Evolutionary conservation across 2,888 invertebrate genomes (phyloP), one percentile per base, ranked within the genome.

Genomic region (Steinernema hermaphroditum): DNA sequence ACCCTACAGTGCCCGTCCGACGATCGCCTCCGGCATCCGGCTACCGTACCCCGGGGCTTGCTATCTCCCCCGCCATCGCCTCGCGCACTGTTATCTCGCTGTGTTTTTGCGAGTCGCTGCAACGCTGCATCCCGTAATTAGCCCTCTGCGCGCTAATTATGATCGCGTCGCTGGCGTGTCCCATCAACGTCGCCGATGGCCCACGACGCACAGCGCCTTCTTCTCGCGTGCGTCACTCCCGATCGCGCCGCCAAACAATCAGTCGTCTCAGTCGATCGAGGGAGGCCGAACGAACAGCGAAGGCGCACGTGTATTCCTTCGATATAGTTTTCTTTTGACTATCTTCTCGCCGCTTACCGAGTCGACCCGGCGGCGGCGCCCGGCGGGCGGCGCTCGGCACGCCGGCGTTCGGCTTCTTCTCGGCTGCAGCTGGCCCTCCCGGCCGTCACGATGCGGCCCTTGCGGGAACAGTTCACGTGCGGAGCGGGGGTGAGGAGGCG

Each of bases 111-210:
- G 8, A 29, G 32, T 62, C 32, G 16, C 62, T 32, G 24, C 22
- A 54, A 54, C 37, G 37, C 12, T 12, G 37, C 37, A 29, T 8
- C 62, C 12, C 62, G 16, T 62, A 62, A 62, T 62, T 62, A 62
- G 62, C 62, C 62, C 62, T 62, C 27, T 62, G 62, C 62, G 62
- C 62, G 62, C 62, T 62, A 62, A 62, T 62, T 62, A 62, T 62
- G 32, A 62, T 62, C 62, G 62, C 62, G 62, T 54, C 54, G 54
- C 54, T 54, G 22, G 54, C 62, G 62, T 62, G 32, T 62, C 62
- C 62, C 62, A 62, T 62, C 62, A 62, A 62, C 62, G 62, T 62
- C 32, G 62, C 62, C 62, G 62, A 62, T 62, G 62, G 62, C 32
- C 32, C 62, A 50, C 22, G 62, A 62, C 62, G 62, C 29, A 62